Evolutionary conservation across 2,797 vertebrate species (phyloP).

Genomic region (Microcaecilia unicolor): DNA sequence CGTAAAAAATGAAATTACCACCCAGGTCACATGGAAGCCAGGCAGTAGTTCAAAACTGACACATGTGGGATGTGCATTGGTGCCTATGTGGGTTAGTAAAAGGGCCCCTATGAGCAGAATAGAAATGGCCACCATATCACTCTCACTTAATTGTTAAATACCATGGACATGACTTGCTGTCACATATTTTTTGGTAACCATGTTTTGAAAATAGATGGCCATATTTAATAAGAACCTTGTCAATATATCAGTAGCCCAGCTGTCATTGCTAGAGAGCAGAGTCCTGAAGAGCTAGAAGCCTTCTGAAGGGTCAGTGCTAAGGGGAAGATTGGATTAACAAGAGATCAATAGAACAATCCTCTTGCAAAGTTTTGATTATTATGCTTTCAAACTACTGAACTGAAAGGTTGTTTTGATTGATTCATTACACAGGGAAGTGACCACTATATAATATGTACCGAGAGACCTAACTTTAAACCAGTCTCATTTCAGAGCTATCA

Average conservation of each 20-base stretch:
- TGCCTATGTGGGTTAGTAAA: too few relatives aligned
- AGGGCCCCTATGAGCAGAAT: not conserved
- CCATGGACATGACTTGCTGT: not conserved
- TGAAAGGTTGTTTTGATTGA: conserved; percentile 21
- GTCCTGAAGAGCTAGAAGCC: conserved; percentile 2
- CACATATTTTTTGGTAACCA: conserved; percentile 1
- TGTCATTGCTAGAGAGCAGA: conserved; percentile 11
- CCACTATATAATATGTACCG: too few relatives aligned
- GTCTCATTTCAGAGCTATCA: not conserved
- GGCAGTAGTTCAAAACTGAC: too few relatives aligned
- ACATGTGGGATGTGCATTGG: too few relatives aligned
- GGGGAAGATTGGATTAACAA: conserved; percentile 30
- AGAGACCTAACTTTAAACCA: not conserved
- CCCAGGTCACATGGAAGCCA: too few relatives aligned
- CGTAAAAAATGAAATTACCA: too few relatives aligned
- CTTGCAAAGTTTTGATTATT: conserved; percentile 17
- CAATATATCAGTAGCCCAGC: conserved; percentile 7
- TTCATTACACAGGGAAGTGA: conserved; percentile 11
- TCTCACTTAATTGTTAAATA: not conserved
- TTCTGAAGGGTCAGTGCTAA: conserved; percentile 16
- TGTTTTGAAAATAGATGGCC: conserved; percentile 19
- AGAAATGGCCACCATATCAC: not conserved
- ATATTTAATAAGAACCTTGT: conserved; percentile 17
- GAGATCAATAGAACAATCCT: conserved; percentile 33
- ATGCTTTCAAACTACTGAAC: not conserved